Conservation (phyloP, 2,113 vertebrate genomes). For the Crocuta crocuta region DNA sequence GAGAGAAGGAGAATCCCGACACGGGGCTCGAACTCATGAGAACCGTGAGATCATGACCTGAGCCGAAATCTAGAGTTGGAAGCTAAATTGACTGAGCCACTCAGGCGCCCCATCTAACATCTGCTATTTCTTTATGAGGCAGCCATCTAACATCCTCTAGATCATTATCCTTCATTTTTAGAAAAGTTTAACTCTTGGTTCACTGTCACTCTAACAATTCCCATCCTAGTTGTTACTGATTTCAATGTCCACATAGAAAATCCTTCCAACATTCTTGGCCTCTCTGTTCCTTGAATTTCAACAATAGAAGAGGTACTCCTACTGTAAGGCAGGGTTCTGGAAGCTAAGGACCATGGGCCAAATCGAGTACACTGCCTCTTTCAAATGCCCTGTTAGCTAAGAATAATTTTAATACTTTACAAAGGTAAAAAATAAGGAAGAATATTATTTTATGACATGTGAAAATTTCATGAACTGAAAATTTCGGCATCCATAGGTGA, state of each 20-base stretch:
- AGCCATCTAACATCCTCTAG: not conserved
- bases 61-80: too few relatives aligned
- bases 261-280: not conserved
- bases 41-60: too few relatives aligned
- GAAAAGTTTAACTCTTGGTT: not conserved
- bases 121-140: not conserved
- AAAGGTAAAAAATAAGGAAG: not conserved
- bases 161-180: not conserved
- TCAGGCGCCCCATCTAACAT: not conserved
- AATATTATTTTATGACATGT: not conserved
- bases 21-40: too few relatives aligned
- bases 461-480: conserved; percentile 17
- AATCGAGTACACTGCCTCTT: not conserved
- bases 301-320: not conserved
- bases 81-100: too few relatives aligned
- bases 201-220: not conserved
- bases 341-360: not conserved
- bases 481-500: conserved; percentile 8
- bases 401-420: conserved; percentile 24
- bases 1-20: too few relatives aligned
- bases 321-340: not conserved
- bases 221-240: not conserved
- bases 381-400: not conserved
- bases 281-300: not conserved
- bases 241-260: not conserved